phyloP scores from a whole-genome alignment of 1,140 invertebrate genomes.

The Drosophila gunungcola region DNA sequence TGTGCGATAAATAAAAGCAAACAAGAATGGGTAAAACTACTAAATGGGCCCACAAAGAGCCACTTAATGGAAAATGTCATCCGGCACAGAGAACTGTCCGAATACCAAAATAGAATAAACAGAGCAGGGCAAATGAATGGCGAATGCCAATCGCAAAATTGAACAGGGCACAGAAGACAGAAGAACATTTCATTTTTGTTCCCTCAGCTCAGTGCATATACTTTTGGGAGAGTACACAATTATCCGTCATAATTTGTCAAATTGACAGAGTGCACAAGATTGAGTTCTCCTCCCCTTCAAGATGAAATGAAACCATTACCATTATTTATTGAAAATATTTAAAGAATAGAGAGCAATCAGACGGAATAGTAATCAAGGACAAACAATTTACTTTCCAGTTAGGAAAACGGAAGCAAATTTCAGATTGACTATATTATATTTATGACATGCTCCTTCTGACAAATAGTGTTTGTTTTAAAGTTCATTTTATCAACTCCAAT shows the following conservation, averaged over 20 bases:
- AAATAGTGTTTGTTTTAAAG: not conserved
- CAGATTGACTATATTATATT: not conserved
- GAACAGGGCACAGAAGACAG: slow-evolving; percentile 1
- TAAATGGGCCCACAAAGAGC: slow-evolving; percentile 37
- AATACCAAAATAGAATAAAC: slow-evolving; percentile 29
- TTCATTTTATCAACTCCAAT: no score
- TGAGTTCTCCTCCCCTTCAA: not conserved
- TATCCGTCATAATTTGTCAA: slow-evolving; percentile 25
- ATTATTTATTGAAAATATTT: not conserved
- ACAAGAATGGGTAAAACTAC: slow-evolving; percentile 7
- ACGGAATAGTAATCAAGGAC: slow-evolving; percentile 8
- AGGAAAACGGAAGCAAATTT: no score
- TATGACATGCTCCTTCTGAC: not conserved
- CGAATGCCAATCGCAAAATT: slow-evolving; percentile 27
- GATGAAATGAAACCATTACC: not conserved
- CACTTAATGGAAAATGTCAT: slow-evolving; percentile 35
- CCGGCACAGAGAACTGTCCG: slow-evolving; percentile 4
- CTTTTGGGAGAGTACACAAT: slow-evolving; percentile 12
- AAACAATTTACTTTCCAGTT: slow-evolving; percentile 1
- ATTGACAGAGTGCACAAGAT: slow-evolving; percentile 10
- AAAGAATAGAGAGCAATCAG: not conserved
- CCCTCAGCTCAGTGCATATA: not conserved
- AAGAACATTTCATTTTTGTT: not conserved
- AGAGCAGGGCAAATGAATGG: slow-evolving; percentile 26
- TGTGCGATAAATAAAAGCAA: not conserved